Percentiles rank a stretch among this genome's conserved stretches.
Evolutionary conservation across 2,888 invertebrate species (phyloP).

Genomic region (Catocala sponsa): DNA sequence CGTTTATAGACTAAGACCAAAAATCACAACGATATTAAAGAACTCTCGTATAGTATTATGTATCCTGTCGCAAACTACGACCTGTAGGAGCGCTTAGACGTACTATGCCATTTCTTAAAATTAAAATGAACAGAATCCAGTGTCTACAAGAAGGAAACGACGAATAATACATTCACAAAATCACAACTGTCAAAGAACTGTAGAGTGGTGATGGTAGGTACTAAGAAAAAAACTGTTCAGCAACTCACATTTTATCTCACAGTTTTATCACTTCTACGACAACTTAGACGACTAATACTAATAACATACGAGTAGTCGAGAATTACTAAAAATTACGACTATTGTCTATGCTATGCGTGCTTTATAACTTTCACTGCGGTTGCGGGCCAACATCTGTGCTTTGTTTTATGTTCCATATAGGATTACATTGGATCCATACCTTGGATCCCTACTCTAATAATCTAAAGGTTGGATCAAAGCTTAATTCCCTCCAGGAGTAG

Average conservation of each 20-base stretch:
- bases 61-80: conserved; percentile 19
- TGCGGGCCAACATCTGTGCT: no score
- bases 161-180: conserved; percentile 24
- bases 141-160: conserved; percentile 29
- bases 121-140: conserved; percentile 51
- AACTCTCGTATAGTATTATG: conserved; percentile 17
- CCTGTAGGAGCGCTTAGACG: conserved; percentile 31
- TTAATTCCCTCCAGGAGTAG: no score
- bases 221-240: background rate
- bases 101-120: conserved; percentile 55
- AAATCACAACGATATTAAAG: conserved; percentile 18
- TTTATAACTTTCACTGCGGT: no score
- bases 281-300: no score
- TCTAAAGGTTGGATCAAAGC: no score
- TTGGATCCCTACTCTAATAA: no score
- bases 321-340: no score
- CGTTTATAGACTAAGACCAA: conserved; percentile 25
- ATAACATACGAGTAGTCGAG: no score
- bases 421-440: no score
- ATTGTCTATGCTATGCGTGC: no score
- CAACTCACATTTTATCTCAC: conserved; percentile 12
- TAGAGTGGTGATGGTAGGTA: conserved; percentile 27
- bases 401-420: no score
- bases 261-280: background rate
- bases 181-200: conserved; percentile 36